phyloP scores from a whole-genome alignment of 1,140 invertebrate species.

The Sitobion miscanthi region DNA sequence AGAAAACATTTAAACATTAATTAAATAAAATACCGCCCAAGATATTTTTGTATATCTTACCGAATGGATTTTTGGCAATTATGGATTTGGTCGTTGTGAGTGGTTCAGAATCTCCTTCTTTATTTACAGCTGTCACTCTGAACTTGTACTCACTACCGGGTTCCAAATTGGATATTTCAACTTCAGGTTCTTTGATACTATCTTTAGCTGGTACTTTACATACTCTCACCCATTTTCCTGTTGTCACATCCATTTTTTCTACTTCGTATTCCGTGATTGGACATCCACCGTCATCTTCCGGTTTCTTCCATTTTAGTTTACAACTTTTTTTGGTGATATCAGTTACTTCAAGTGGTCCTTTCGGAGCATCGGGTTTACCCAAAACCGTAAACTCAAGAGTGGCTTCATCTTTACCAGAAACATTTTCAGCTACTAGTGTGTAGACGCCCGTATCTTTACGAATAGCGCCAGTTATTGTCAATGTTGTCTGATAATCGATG shows the following conservation, averaged over 20 bases:
- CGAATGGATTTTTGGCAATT: conserved; percentile 96
- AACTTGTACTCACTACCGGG: conserved; percentile 95
- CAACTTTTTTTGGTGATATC: conserved; percentile 87
- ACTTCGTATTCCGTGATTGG: conserved; percentile 94
- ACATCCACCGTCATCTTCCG: conserved; percentile 90
- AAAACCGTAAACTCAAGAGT: conserved; percentile 91
- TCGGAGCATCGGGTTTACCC: conserved; percentile 80
- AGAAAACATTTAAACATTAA: conserved; percentile 58
- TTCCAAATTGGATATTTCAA: conserved; percentile 88
- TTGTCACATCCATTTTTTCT: conserved; percentile 91
- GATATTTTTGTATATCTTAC: conserved; percentile 64
- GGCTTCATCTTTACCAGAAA: conserved; percentile 86
- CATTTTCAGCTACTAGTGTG: conserved; percentile 86
- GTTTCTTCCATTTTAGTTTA: conserved; percentile 88
- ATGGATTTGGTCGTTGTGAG: conserved; percentile 82
- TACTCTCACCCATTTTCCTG: conserved; percentile 88
- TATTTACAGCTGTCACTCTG: conserved; percentile 92
- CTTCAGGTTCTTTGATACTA: conserved; percentile 71
- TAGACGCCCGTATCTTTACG: conserved; percentile 92
- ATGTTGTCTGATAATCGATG: conserved; percentile 89
- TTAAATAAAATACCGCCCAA: background rate
- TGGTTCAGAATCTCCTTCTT: conserved; percentile 95
- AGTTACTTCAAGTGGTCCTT: conserved; percentile 86
- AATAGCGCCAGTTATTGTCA: conserved; percentile 80
- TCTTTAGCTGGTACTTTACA: conserved; percentile 75